Evolutionary conservation across 1,140 invertebrate species (phyloP), one percentile per base, ranked within the genome.

Genomic region (Dysdera silvatica): DNA sequence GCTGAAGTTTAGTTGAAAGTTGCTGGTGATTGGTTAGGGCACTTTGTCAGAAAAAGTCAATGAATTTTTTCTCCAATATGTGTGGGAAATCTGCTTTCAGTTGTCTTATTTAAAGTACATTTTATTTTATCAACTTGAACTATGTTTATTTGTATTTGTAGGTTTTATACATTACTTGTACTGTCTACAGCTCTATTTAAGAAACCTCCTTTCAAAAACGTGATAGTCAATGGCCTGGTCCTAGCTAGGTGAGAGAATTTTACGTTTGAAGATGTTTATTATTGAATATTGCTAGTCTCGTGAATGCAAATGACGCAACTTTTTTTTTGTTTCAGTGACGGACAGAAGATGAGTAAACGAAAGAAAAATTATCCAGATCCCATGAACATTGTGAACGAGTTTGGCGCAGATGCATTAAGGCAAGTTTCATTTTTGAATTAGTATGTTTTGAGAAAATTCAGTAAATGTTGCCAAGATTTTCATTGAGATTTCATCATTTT

Each of bases 311-410:
- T 16, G 28, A 45, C n/a, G 20, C 45, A 56, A 49, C 18, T 18
- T 47, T 35, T 20, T 52, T 52, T 53, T 61, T 14, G 12, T 48
- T 41, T 23, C 41, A 79, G 87, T 45, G 96, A 99, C 81, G 95
- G 96, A 4, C 91, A 97, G 74, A 99, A 99, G 77, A 99, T 99
- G 96, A 98, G 94, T 0, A 99, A 99, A 74, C 83, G 95, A 16
- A 98, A 98, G 78, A 96, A 98, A 75, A 99, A 99, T 76, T 99
- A 97, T 78, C 95, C 96, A 0, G 93, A 99, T 80, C 95, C 96
- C 1, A 81, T 94, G 77, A 85, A 91, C 68, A 80, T 99, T 45
- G 86, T 98, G 1, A 76, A 85, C 52, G 94, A 96, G 75, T 98
- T 92, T 79, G 96, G 97, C 16, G 95, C 95, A 2, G 97, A 99